Base-by-base conservation (phyloP, 2,888 invertebrate genomes). In the Epiblema foenella region DNA sequence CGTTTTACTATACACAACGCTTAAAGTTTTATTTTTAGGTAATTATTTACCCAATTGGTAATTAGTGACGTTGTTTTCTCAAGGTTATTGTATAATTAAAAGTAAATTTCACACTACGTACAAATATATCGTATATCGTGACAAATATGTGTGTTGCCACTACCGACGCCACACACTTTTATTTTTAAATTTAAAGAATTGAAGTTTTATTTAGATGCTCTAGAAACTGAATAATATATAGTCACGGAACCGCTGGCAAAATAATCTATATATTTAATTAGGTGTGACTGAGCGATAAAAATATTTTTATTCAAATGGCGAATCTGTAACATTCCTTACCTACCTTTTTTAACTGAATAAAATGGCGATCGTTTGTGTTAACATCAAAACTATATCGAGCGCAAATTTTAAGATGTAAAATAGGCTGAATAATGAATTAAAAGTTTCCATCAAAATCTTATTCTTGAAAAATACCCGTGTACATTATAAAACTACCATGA, bases 131-230 rank as follows among this genome's bases (percentile, higher is more conserved):
- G n/a, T n/a, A 51, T 51, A 51, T 60, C 17, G 8, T 9, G 7
- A 2, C 33, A 33, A 51, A 63, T 37, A 51, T 18, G 62, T 18
- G 52, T 58, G 49, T 57, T 20, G 46, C 20, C 46, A 24, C 33
- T 20, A 52, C 42, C 20, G 18, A 52, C 58, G 33, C 18, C 42
- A 20, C 51, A 65, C 17, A 42, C 54, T 52, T 60, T 54, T 51
- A 54, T 24, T 70, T 65, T 59, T 46, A 65, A 46, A 65, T 46
- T 58, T 17, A 54, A 60, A 46, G 39, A 65, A 46, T n/a, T 18
- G 20, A 52, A 20, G 64, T 46, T 70, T 56, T 59, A 39, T 64
- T 64, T 64, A 64, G 63, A 64, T 52, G 52, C 52, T 54, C 63
- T 64, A 52, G 52, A 52, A 64, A n/a, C 12, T 39, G 20, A 52